phyloP scores from a whole-genome alignment of 2,797 vertebrate genomes.

The Clarias laeviceps region DNA sequence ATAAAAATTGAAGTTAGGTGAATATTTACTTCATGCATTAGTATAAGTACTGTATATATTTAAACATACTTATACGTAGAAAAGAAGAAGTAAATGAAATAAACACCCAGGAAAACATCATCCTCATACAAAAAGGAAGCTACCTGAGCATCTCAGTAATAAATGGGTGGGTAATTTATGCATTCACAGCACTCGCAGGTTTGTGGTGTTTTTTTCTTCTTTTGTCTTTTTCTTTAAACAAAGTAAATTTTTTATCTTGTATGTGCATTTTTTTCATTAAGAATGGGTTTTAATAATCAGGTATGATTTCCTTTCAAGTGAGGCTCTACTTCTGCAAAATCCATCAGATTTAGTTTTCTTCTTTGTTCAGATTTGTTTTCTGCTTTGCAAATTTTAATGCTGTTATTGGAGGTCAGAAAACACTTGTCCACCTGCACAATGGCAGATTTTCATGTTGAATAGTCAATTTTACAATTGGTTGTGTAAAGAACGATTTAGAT shows the following conservation, averaged over 20 bases:
- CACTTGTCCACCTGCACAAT: not conserved
- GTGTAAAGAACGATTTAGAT: not conserved
- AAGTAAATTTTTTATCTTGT: not conserved
- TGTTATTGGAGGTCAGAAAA: not conserved
- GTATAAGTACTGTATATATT: not conserved
- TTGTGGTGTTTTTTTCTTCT: not conserved
- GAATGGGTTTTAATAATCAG: not conserved
- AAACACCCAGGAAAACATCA: not conserved
- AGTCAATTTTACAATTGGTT: not conserved
- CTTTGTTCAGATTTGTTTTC: not conserved
- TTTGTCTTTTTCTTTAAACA: not conserved
- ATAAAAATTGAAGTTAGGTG: not conserved
- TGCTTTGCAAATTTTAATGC: not conserved
- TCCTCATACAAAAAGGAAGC: not conserved
- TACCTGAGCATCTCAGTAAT: not conserved
- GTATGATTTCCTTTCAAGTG: not conserved
- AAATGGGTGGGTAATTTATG: slow-evolving; percentile 3
- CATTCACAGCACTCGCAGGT: not conserved
- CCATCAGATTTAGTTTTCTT: too few species aligned
- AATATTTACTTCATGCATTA: not conserved
- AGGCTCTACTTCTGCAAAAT: not conserved
- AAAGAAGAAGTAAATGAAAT: not conserved
- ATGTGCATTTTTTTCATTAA: not conserved
- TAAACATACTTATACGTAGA: not conserved
- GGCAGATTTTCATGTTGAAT: not conserved